A percentile compares a stretch with the other conserved stretches of the same genome.
phyloP scores from a whole-genome alignment of 2,888 invertebrate genomes.

The Galeruca laticollis region DNA sequence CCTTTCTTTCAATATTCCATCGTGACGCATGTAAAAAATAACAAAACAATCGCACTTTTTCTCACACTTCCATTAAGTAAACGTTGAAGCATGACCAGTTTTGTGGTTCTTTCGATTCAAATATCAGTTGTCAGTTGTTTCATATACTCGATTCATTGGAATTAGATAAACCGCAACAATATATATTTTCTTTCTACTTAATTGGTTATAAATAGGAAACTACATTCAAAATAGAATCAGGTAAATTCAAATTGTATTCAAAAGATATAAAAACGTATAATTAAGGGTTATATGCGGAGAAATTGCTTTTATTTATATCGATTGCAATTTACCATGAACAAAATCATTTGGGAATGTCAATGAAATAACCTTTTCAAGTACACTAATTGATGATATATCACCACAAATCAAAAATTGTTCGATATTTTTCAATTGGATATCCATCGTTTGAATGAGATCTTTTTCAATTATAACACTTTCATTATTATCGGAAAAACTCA shows the following conservation, averaged over 20 bases:
- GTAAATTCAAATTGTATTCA: neutral
- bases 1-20: neutral
- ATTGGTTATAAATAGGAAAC: constrained; percentile 4
- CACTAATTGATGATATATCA: no score
- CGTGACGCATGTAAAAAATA: neutral
- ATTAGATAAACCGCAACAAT: constrained; percentile 33
- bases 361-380: no score
- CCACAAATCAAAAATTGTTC: no score
- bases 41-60: constrained; percentile 30
- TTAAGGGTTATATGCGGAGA: neutral
- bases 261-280: neutral
- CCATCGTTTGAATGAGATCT: no score
- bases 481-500: no score
- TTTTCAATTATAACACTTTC: no score
- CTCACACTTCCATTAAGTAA: constrained; percentile 33
- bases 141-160: constrained; percentile 22
- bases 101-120: constrained; percentile 37
- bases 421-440: no score
- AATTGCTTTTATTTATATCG: neutral
- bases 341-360: no score
- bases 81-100: constrained; percentile 35
- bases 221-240: neutral
- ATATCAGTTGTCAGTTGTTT: constrained; percentile 30
- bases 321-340: neutral
- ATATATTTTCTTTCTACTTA: constrained; percentile 17